Conservation (phyloP, 2,797 vertebrate genomes). For the Anolis apletophallus region DNA sequence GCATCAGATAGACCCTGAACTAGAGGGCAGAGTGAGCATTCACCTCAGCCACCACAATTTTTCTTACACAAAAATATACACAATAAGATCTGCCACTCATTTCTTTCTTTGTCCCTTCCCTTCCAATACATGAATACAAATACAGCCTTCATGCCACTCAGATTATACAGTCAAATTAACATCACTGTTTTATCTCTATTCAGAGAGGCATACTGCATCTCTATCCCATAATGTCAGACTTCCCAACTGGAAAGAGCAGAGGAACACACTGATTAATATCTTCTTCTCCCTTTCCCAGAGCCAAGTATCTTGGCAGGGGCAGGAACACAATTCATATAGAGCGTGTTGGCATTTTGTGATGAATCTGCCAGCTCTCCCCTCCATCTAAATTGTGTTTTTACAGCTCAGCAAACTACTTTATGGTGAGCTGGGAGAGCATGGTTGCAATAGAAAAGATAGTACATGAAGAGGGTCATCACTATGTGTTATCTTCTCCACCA, state of each 20-base stretch:
- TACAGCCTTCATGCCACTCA: neutral
- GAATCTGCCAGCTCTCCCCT: neutral
- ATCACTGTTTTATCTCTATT: neutral
- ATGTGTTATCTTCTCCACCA: neutral
- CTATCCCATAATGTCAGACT: neutral
- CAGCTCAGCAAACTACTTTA: neutral
- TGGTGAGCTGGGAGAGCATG: neutral
- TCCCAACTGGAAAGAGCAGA: neutral
- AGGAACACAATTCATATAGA: neutral
- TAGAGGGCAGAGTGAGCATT: no score
- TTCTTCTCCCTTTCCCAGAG: neutral
- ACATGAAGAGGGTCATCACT: neutral
- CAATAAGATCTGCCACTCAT: neutral
- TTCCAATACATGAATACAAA: neutral
- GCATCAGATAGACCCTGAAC: no score
- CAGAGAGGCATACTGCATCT: neutral
- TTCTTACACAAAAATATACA: neutral
- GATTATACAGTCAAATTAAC: no score
- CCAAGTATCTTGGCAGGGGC: no score
- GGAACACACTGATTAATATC: neutral
- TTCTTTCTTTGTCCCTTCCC: neutral
- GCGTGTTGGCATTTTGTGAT: neutral
- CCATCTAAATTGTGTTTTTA: neutral
- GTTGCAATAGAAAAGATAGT: neutral
- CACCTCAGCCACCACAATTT: no score